Base-by-base conservation (phyloP, 1,140 invertebrate genomes). In the Cyrtorhinus lividipennis region DNA sequence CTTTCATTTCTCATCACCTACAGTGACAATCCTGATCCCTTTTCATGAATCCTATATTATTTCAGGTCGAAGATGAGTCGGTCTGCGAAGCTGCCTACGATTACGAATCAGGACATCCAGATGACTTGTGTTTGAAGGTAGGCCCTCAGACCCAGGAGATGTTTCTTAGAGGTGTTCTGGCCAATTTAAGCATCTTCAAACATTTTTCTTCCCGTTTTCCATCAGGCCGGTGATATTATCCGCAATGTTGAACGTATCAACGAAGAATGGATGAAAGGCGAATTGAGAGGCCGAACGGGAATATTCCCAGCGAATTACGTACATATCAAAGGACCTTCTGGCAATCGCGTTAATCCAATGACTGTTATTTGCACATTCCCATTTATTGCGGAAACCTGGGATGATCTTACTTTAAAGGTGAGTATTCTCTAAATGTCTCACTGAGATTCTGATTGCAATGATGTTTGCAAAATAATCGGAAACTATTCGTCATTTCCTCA, bases 221-320 rank as follows among this genome's bases (percentile, higher is more conserved):
- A 77, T n/a, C 76, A 89, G 86, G 78, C 75, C 45, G 80, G 80
- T 65, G 83, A 91, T 67, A 76, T 81, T 65, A 82, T 93, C 45
- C 75, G 81, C 63, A 74, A 92, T 63, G 69, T 83, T 57, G 77
- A 79, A 65, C 75, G 79, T 66, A 73, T 90, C 5, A 87, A 90
- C 69, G 77, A 82, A n/a, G 84, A 88, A 64, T 93, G 90, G 90
- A 71, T 87, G 63, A 81, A 80, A 63, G 90, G 90, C 1, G 79
- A 77, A 67, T 69, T 77, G 26, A 72, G 69, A 48, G 81, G 81
- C 20, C 74, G 74, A 58, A 81, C 84, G 71, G 90, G 90, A 56
- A 84, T 92, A 62, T 92, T 92, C 75, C 90, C 90, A 1, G 72
- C 76, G 20, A 88, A 82, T 71, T 92, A 87, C 75, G 78, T 92